Conservation (phyloP, 2,113 vertebrate species). For the Deroptyus accipitrinus region DNA sequence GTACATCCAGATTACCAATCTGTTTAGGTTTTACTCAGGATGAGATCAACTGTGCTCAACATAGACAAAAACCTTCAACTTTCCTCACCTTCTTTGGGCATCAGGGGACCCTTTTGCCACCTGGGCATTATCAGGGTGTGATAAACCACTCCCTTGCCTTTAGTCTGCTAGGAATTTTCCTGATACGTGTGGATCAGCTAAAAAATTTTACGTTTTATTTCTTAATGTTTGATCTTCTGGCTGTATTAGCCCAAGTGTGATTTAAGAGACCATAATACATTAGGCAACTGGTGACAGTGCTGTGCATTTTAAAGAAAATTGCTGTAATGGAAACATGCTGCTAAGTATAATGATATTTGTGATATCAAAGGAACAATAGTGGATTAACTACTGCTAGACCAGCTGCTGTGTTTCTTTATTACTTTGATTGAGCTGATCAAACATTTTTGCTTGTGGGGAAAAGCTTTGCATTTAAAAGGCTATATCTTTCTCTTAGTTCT, state of each 20-base stretch:
- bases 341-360: not conserved
- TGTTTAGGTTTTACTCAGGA: not conserved
- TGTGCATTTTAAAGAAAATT: not conserved
- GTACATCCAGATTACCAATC: not conserved
- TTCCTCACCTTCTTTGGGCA: not conserved
- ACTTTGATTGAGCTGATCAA: not conserved
- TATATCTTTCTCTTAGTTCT: not conserved
- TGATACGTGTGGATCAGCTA: not conserved
- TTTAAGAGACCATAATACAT: not conserved
- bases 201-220: not conserved
- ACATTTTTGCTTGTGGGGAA: not conserved
- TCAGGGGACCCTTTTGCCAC: not conserved
- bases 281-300: not conserved
- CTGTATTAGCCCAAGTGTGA: not conserved
- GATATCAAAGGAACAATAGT: not conserved
- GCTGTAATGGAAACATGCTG: not conserved
- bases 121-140: not conserved
- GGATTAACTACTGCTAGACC: not conserved
- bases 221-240: not conserved
- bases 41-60: not conserved
- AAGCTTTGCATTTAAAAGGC: not conserved
- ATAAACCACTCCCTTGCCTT: not conserved
- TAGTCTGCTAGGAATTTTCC: not conserved
- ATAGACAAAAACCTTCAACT: not conserved
- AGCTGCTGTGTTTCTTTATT: not conserved